A percentile compares a stretch with the other conserved stretches of the same genome.
Evolutionary conservation across 2,797 vertebrate genomes (phyloP).

Genomic region (Monodelphis domestica): DNA sequence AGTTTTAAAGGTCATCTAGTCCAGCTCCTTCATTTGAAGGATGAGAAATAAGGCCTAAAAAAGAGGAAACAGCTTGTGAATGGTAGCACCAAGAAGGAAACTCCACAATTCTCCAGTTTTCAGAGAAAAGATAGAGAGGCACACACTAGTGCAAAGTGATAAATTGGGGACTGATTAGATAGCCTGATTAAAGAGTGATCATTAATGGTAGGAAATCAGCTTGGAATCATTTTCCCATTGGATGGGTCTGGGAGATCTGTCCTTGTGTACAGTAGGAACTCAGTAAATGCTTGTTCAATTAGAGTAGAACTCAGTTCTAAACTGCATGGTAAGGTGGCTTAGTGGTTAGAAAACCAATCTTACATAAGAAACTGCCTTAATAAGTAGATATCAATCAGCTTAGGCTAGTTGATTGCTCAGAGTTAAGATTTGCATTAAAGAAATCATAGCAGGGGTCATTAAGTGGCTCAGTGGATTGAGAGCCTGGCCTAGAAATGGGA

Average conservation of each 20-base stretch:
- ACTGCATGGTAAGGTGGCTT: not conserved
- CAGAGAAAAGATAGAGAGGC: not conserved
- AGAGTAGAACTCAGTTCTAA: not conserved
- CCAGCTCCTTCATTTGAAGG: not conserved
- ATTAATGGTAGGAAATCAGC: not conserved
- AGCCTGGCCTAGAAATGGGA: too few species aligned
- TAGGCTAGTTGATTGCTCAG: too few species aligned
- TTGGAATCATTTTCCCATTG: not conserved
- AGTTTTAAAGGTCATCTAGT: not conserved
- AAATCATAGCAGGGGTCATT: too few species aligned
- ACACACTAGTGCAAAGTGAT: not conserved
- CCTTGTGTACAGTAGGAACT: not conserved
- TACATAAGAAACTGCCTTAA: too few species aligned
- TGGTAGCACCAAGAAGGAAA: not conserved
- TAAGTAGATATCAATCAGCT: too few species aligned
- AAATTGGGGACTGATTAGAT: not conserved
- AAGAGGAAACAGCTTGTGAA: not conserved
- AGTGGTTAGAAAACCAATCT: too few species aligned
- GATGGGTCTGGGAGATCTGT: not conserved
- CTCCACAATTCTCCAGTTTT: not conserved
- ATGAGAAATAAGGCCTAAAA: not conserved
- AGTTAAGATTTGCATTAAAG: too few species aligned
- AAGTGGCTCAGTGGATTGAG: too few species aligned
- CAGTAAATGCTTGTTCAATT: not conserved
- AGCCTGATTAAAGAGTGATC: not conserved